Evolutionary conservation across 1,140 invertebrate genomes (phyloP).

Genomic region (Dendroctonus valens): DNA sequence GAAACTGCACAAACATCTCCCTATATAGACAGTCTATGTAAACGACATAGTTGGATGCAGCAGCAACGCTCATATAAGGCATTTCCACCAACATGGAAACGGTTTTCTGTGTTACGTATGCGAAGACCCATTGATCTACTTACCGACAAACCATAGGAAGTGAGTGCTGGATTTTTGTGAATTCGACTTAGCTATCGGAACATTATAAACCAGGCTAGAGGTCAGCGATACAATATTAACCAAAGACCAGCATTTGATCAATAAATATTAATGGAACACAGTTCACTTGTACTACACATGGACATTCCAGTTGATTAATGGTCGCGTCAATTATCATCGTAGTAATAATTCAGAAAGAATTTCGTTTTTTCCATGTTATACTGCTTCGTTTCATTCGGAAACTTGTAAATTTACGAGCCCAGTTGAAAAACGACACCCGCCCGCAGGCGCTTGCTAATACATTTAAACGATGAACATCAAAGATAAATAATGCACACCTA

Average conservation of each 20-base stretch:
- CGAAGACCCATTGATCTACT: constrained; percentile 16
- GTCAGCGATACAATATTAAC: too few species aligned
- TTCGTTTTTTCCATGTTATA: constrained; percentile 8
- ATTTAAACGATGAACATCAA: constrained; percentile 30
- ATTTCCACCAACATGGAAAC: background rate
- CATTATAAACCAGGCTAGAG: too few species aligned
- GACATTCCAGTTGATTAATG: too few species aligned
- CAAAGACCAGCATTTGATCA: too few species aligned
- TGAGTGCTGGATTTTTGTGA: too few species aligned
- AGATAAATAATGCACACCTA: constrained; percentile 29
- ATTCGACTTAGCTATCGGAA: too few species aligned
- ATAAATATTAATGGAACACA: too few species aligned
- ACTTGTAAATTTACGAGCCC: constrained; percentile 21
- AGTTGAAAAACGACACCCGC: constrained; percentile 20
- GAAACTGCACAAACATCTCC: background rate
- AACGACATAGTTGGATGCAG: background rate
- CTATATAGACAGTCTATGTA: background rate
- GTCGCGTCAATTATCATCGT: too few species aligned
- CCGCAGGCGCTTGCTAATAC: constrained; percentile 27
- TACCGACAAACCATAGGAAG: background rate
- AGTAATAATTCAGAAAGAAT: constrained; percentile 7
- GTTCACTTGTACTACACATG: too few species aligned
- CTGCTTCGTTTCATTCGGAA: constrained; percentile 8
- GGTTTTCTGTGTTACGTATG: constrained; percentile 4
- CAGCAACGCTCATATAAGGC: constrained; percentile 7